Conservation (phyloP, 1,140 invertebrate species). For the Philopotamus ludificatus region DNA sequence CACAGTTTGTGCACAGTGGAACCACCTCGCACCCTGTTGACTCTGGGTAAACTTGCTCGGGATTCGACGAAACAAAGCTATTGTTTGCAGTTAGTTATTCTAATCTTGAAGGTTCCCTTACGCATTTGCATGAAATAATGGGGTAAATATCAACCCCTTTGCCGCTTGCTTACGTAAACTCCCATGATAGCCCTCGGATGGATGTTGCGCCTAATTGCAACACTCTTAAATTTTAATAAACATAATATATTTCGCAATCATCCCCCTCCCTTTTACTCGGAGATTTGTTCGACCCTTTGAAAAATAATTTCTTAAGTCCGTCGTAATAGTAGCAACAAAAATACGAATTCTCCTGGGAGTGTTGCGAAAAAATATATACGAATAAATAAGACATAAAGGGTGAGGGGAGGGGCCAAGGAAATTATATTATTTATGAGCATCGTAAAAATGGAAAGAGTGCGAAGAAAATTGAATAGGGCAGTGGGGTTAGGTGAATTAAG, state of each 20-base stretch:
- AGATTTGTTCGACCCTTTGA: too few species aligned
- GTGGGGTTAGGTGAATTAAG: neutral
- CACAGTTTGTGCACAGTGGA: too few species aligned
- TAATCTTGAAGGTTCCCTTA: neutral
- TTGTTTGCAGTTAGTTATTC: slow-evolving; percentile 18
- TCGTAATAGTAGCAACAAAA: too few species aligned
- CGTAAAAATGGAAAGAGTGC: neutral
- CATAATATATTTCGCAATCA: too few species aligned
- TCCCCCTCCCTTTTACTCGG: too few species aligned
- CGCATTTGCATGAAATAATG: slow-evolving; percentile 5
- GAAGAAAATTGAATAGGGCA: neutral
- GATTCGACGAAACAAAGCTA: slow-evolving; percentile 11
- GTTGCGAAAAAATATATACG: too few species aligned
- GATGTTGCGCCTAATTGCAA: too few species aligned
- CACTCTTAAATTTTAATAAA: too few species aligned
- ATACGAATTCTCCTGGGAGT: too few species aligned
- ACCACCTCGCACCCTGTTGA: neutral
- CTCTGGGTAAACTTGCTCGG: neutral
- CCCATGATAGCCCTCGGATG: too few species aligned
- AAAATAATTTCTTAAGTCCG: too few species aligned
- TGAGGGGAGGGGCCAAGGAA: neutral
- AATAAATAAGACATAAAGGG: neutral
- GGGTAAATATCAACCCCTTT: neutral
- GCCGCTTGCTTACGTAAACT: too few species aligned
- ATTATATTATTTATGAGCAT: neutral